These are phyloP conservation scores for Rhombomys opimus DNA, from an alignment of 2,113 vertebrate genomes.

Conservation along the genomic window DNA sequence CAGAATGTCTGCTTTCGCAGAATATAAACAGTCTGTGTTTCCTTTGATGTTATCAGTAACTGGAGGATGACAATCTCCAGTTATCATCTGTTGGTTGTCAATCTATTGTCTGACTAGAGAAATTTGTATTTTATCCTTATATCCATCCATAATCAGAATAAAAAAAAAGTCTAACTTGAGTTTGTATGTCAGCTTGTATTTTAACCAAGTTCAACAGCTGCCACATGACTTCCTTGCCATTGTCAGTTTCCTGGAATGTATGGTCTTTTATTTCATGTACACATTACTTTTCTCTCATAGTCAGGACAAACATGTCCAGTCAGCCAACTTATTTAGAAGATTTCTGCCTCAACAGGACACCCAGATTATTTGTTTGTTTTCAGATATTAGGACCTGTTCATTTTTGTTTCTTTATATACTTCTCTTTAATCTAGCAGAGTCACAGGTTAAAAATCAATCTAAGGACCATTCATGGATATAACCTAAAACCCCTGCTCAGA, in stretches of 20 bases:
- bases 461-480: too few relatives aligned
- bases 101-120: background rate
- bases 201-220: background rate
- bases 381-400: background rate
- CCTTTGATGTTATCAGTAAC: conserved; percentile 14
- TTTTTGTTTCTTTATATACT: background rate
- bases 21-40: background rate
- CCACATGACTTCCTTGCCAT: background rate
- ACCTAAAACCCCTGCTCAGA: too few relatives aligned
- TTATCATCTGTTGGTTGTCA: background rate
- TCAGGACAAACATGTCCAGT: background rate
- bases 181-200: background rate
- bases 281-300: background rate
- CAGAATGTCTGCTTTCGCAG: background rate
- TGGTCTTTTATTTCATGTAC: background rate
- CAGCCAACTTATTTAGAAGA: rapidly evolving
- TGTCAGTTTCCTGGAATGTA: background rate
- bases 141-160: background rate
- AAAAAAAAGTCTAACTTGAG: background rate
- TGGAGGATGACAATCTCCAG: background rate
- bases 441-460: background rate
- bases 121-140: background rate
- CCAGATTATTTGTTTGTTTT: background rate
- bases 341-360: background rate
- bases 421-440: background rate